These are phyloP conservation scores for Chiloscyllium punctatum DNA, from an alignment of 2,797 vertebrate genomes.

Conservation along the genomic window DNA sequence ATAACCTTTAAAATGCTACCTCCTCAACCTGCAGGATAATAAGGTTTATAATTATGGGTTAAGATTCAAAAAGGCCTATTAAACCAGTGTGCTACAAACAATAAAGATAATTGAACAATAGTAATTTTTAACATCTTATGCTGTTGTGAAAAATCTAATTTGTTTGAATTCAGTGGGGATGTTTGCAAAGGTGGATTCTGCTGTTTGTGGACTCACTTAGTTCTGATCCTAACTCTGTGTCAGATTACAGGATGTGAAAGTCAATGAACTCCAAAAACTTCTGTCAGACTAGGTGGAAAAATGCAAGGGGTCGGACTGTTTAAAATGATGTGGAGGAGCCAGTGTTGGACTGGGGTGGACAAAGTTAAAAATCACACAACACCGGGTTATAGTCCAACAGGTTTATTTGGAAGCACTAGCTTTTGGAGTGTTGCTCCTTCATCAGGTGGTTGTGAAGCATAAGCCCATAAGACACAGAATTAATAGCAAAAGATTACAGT, in stretches of 20 bases:
- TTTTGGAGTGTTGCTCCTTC: too few relatives aligned
- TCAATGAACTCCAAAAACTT: background rate
- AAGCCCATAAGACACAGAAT: too few relatives aligned
- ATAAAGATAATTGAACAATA: background rate
- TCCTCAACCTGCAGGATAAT: background rate
- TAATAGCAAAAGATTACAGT: too few relatives aligned
- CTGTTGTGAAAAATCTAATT: background rate
- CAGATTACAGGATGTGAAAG: background rate
- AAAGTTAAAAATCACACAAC: too few relatives aligned
- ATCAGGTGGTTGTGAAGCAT: too few relatives aligned
- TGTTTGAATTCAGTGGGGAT: background rate
- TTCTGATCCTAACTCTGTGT: background rate
- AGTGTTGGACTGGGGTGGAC: too few relatives aligned
- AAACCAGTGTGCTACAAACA: background rate
- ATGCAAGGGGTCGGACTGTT: background rate
- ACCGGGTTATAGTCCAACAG: too few relatives aligned
- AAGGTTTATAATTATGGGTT: background rate
- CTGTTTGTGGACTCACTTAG: background rate
- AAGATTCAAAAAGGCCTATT: background rate
- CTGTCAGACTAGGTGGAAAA: background rate
- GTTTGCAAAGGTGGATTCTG: background rate
- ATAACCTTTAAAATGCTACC: background rate
- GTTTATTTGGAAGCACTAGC: too few relatives aligned
- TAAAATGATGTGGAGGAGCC: background rate
- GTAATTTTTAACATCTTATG: background rate